These are phyloP conservation scores for Pelusios castaneus DNA, from an alignment of 2,113 vertebrate species.

Conservation along the genomic window DNA sequence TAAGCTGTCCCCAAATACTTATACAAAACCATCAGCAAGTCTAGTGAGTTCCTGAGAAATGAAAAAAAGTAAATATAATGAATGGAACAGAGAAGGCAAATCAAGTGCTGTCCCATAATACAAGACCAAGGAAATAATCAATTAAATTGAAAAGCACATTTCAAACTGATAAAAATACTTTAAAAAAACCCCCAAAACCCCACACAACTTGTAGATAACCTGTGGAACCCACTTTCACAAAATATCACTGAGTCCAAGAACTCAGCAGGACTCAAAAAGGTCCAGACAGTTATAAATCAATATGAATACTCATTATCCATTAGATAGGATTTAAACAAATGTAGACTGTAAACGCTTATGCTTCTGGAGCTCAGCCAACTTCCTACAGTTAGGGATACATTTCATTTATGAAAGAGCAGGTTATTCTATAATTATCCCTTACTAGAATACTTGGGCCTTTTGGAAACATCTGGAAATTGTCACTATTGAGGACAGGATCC, in stretches of 20 bases:
- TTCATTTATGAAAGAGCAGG: background rate
- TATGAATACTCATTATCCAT: background rate
- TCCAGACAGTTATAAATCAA: background rate
- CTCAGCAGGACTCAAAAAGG: fast-evolving
- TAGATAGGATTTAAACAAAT: background rate
- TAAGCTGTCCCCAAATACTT: fast-evolving
- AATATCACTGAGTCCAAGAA: background rate
- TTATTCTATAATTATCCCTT: background rate
- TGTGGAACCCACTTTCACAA: background rate
- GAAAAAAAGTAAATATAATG: background rate
- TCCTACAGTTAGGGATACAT: slow-evolving; percentile 10
- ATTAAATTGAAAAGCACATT: background rate
- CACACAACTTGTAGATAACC: background rate
- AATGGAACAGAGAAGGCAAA: background rate
- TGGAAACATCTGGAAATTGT: slow-evolving; percentile 46
- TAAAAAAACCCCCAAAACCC: too few relatives aligned
- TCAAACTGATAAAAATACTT: background rate
- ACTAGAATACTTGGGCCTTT: background rate
- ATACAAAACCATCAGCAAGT: background rate
- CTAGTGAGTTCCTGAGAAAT: background rate
- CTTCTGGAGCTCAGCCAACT: background rate
- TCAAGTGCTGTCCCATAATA: fast-evolving
- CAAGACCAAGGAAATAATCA: background rate
- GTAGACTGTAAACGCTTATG: background rate
- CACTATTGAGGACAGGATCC: background rate